These are phyloP conservation scores for Dromius quadrimaculatus DNA, from an alignment of 2,888 invertebrate species.

Conservation along the genomic window DNA sequence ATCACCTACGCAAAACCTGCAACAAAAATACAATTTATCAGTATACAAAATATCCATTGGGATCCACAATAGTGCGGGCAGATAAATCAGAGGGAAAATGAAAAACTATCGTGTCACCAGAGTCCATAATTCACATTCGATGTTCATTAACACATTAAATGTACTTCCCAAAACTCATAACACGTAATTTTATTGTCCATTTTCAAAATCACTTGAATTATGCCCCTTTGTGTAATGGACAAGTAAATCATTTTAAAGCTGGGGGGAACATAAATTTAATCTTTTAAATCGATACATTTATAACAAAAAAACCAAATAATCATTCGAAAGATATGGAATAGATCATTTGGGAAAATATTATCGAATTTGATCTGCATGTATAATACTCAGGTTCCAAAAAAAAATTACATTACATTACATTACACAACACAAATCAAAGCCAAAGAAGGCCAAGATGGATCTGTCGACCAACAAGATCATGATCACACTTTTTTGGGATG, in stretches of 20 bases:
- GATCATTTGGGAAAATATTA: no score
- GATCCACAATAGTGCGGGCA: slow-evolving; percentile 46
- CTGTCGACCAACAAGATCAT: no score
- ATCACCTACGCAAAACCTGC: slow-evolving; percentile 97
- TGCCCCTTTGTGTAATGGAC: slow-evolving; percentile 14
- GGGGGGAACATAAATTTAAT: slow-evolving; percentile 11
- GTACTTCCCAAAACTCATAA: slow-evolving; percentile 20
- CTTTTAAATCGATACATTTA: no score
- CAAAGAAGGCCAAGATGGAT: no score
- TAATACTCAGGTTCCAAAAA: no score
- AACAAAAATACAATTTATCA: slow-evolving; percentile 60
- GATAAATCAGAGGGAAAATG: slow-evolving; percentile 50
- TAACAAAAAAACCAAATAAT: no score
- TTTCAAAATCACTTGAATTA: slow-evolving; percentile 34
- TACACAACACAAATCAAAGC: no score
- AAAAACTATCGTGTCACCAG: slow-evolving; percentile 38
- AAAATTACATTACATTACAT: no score
- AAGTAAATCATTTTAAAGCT: slow-evolving; percentile 31
- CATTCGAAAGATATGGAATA: no score
- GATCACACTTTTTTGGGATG: no score
- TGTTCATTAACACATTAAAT: slow-evolving; percentile 39
- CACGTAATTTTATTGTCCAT: slow-evolving; percentile 23
- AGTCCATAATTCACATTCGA: slow-evolving; percentile 23
- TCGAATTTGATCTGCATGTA: no score
- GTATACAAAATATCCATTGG: slow-evolving; percentile 41